Evolutionary conservation across 1,140 invertebrate species (phyloP), one percentile per base, ranked within the genome.

Genomic region (Colletes latitarsis): DNA sequence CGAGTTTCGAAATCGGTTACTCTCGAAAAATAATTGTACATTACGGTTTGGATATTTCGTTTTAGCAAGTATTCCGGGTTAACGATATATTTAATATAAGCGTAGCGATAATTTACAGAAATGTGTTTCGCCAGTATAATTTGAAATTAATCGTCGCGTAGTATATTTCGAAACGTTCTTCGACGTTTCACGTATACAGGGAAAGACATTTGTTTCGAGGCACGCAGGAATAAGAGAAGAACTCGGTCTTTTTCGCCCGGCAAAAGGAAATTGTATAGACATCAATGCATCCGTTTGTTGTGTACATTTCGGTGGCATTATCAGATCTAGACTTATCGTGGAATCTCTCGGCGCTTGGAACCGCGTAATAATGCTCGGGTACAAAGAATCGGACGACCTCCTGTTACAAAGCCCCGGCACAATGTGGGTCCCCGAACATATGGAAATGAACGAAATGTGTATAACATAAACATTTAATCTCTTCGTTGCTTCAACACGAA

Each of bases 391-490:
- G 53, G 46, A 63, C 85, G 89, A 91, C 89, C 90, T 89, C 82
- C 71, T 68, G 64, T 70, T 74, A 91, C 87, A 92, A 91, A 88
- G 81, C 69, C n/a, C 81, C 74, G 79, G 75, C 85, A 86, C 87
- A 89, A 88, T 90, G 79, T 86, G 77, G 84, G 76, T 83, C 66
- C 83, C 63, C 73, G 69, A 84, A 68, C 64, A 78, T 80, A 88
- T 88, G 87, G 73, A 86, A 86, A 89, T 90, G 62, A 73, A 73
- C 88, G 75, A 79, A 89, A 87, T 73, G 66, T 21, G 49, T 77
- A 84, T 91, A 88, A 92, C 90, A 89, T 86, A 87, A 90, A 82
- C 88, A 82, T 86, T 89, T 84, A 89, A 83, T 88, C 78, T 74
- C 78, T 85, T 83, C 83, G 87, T 69, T 75, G 67, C 63, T 60